Base-by-base conservation (phyloP, 2,888 invertebrate species). In the Ommatoiulus sabulosus region DNA sequence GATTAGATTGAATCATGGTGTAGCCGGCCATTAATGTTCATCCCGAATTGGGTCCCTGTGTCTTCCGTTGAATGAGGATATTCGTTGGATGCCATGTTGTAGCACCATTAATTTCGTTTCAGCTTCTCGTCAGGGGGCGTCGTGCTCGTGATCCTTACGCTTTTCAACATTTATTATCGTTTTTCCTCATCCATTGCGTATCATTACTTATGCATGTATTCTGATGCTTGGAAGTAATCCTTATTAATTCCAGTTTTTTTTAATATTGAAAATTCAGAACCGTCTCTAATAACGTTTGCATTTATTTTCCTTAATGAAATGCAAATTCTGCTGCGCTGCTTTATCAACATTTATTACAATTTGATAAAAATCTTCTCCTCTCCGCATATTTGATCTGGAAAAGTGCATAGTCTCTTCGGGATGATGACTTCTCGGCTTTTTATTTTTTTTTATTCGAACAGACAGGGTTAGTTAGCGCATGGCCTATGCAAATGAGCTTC, bases 201-300 rank as follows among this genome's bases (percentile, higher is more conserved):
- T 80, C 80, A 80, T 80, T 80, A 80, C 80, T 80, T 80, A 80
- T 80, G 80, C 80, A 80, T 80, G 80, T 80, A 80, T 35, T 35
- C 80, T 80, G 80, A 24, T 80, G 80, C 80, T 35, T 80, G 80
- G 80, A 80, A 80, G 35, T 80, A 80, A 80, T 80, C 80, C 80
- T 80, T 80, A 80, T 80, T 80, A 80, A 80, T 80, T 80, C 80
- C 80, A 80, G 80, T 80, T 80, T 80, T n/a, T n/a, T 80, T 80
- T 80, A 80, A 80, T 80, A 80, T 20, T 35, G 80, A 35, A 80
- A 80, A 80, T 80, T 35, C 80, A 35, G 80, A 80, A 35, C 80
- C 80, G 80, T 24, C 24, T 24, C 80, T 80, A 80, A 80, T 80
- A 80, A 35, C 80, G 80, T 80, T 80, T 80, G 80, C 80, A 80